Conservation (phyloP, 2,888 invertebrate genomes). For the Zhuqinia jingwanae region DNA sequence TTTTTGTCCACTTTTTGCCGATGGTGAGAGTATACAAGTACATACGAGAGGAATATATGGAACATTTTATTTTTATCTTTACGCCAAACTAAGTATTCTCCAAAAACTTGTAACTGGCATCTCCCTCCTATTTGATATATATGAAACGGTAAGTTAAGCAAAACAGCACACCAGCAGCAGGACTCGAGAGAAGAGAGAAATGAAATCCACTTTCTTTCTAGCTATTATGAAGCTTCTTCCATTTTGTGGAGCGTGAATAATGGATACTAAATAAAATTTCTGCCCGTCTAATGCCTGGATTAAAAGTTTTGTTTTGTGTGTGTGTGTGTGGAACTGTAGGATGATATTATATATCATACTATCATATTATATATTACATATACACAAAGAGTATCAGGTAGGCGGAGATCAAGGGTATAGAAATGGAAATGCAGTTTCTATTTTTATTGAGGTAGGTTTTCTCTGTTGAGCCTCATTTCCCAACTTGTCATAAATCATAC, state of each 20-base stretch:
- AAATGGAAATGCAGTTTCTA: background rate
- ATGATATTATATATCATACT: background rate
- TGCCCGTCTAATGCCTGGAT: slow-evolving; percentile 4
- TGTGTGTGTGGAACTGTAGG: background rate
- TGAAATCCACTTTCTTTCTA: slow-evolving; percentile 44
- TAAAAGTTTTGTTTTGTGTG: background rate
- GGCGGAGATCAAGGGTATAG: background rate
- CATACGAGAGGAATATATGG: too few species aligned
- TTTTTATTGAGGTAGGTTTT: slow-evolving; percentile 2
- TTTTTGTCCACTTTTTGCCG: slow-evolving; percentile 5
- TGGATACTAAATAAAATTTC: slow-evolving; percentile 39
- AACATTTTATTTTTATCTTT: slow-evolving; percentile 39
- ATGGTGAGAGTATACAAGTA: background rate
- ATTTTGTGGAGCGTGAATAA: slow-evolving; percentile 60
- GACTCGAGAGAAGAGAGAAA: background rate
- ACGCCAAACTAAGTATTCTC: slow-evolving; percentile 11
- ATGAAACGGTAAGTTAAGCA: too few species aligned
- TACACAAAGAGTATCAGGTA: too few species aligned
- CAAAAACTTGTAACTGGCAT: slow-evolving; percentile 17
- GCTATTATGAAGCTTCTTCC: background rate
- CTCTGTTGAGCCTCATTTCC: background rate
- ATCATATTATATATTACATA: too few species aligned
- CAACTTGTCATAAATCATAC: too few species aligned
- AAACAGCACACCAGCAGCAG: background rate
- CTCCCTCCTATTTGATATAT: slow-evolving; percentile 4